Percentiles rank a stretch among this genome's conserved stretches.
Evolutionary conservation across 2,888 invertebrate genomes (phyloP).

Genomic region (Oligia fasciuncula): DNA sequence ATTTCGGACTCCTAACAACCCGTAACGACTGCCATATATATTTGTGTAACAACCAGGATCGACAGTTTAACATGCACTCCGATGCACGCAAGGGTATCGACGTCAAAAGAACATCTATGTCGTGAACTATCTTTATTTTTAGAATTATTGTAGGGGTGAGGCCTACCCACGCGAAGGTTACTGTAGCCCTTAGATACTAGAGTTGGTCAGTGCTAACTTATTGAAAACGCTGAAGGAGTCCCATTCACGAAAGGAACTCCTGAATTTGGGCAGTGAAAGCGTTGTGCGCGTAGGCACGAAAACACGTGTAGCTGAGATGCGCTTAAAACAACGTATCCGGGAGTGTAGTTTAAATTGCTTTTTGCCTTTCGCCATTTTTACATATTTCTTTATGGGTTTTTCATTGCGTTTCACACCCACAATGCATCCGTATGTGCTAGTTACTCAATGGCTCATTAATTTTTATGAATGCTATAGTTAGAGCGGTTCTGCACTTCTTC

Average conservation of each 20-base stretch:
- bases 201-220: slow-evolving; percentile 7
- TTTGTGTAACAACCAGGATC: background rate
- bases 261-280: background rate
- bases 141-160: slow-evolving; percentile 15
- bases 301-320: background rate
- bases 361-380: background rate
- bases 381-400: background rate
- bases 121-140: slow-evolving; percentile 21
- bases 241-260: background rate
- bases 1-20: background rate
- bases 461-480: slow-evolving; percentile 12
- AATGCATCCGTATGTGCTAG: background rate
- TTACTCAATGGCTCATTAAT: slow-evolving; percentile 4
- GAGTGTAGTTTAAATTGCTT: background rate
- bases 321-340: background rate
- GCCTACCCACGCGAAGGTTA: slow-evolving; percentile 1
- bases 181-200: background rate
- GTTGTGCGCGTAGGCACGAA: background rate
- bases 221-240: slow-evolving; percentile 13
- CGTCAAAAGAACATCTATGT: background rate
- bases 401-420: background rate
- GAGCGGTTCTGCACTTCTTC: background rate
- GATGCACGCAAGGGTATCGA: background rate
- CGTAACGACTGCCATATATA: background rate
- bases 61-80: background rate